Evolutionary conservation across 1,140 invertebrate genomes (phyloP).

Genomic region (Eriosoma lanigerum): DNA sequence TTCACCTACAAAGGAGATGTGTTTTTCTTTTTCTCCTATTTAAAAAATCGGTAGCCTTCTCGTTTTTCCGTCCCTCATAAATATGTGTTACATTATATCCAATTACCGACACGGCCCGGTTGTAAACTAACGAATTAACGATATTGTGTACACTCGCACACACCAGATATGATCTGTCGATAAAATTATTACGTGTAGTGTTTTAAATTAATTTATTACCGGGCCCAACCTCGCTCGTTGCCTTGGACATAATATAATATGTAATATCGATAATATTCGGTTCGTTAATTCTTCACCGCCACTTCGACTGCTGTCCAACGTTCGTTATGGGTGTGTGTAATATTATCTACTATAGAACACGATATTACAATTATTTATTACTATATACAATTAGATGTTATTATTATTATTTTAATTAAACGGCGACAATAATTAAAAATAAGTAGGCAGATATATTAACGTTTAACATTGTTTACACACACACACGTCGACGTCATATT

Average conservation of each 20-base stretch:
- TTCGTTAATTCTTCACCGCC: constrained; percentile 8
- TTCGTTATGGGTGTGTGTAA: neutral
- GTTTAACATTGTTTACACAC: too few species aligned
- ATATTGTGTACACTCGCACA: neutral
- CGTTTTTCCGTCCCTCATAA: neutral
- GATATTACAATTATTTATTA: too few species aligned
- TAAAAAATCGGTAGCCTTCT: neutral
- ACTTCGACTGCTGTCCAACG: neutral
- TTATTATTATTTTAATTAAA: too few species aligned
- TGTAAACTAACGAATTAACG: constrained; percentile 25
- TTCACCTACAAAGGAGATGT: too few species aligned
- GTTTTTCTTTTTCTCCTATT: too few species aligned
- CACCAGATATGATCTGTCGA: constrained; percentile 1
- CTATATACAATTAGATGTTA: too few species aligned
- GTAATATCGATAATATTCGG: constrained; percentile 17
- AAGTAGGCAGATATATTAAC: too few species aligned
- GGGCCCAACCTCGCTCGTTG: neutral
- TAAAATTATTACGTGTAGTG: too few species aligned
- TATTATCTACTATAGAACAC: too few species aligned
- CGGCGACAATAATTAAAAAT: too few species aligned
- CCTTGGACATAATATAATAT: neutral
- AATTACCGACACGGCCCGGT: neutral
- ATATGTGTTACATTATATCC: neutral
- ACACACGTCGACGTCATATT: too few species aligned
- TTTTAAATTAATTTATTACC: constrained; percentile 33